phyloP scores from a whole-genome alignment of 2,797 vertebrate species.

The Orientallactaga sibirica region DNA sequence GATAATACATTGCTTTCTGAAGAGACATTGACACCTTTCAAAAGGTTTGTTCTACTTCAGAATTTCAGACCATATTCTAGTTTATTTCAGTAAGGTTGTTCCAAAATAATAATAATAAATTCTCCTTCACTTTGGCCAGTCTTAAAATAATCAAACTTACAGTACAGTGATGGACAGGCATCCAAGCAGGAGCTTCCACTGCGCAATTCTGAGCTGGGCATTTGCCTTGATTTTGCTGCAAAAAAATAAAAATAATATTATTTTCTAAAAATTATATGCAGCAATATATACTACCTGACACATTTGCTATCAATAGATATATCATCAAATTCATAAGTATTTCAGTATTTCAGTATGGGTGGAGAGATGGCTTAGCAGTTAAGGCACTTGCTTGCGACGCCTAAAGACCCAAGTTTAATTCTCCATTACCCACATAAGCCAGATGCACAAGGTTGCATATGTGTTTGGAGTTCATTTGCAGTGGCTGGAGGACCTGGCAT shows the following conservation, averaged over 20 bases:
- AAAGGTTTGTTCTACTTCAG: slow-evolving; percentile 25
- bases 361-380: no score
- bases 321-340: slow-evolving; percentile 38
- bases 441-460: no score
- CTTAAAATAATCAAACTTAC: slow-evolving; percentile 88
- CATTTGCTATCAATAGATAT: slow-evolving; percentile 11
- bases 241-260: slow-evolving; percentile 85
- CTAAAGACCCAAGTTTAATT: no score
- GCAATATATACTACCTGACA: slow-evolving; percentile 35
- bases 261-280: slow-evolving; percentile 72
- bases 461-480: no score
- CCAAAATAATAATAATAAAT: not conserved
- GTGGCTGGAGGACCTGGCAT: no score
- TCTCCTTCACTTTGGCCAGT: slow-evolving; percentile 78
- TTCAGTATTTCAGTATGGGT: no score
- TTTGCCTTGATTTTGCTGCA: slow-evolving; percentile 90
- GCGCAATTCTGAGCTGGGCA: slow-evolving; percentile 90
- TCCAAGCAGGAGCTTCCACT: slow-evolving; percentile 89
- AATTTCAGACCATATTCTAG: slow-evolving; percentile 14
- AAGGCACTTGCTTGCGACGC: no score
- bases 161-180: slow-evolving; percentile 89
- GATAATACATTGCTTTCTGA: slow-evolving; percentile 12
- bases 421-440: no score
- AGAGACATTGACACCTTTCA: slow-evolving; percentile 37
- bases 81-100: slow-evolving; percentile 5